A percentile compares a stretch with the other conserved stretches of the same genome.
Evolutionary conservation across 2,113 vertebrate genomes (phyloP).

Genomic region (Gambusia affinis): DNA sequence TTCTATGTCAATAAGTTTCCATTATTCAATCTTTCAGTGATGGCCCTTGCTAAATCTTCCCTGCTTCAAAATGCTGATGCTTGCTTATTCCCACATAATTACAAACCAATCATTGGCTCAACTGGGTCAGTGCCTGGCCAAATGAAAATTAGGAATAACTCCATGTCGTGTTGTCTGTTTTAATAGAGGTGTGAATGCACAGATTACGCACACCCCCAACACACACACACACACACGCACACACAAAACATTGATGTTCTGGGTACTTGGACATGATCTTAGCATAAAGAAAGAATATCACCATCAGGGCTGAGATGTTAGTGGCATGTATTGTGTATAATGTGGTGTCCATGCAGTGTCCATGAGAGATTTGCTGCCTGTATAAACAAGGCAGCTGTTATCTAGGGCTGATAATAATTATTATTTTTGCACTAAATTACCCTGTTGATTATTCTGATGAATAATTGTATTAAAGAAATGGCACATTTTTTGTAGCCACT

Average conservation of each 20-base stretch:
- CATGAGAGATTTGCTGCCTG: not conserved
- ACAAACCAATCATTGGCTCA: slow-evolving; percentile 39
- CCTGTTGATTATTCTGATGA: too few species aligned
- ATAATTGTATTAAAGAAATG: too few species aligned
- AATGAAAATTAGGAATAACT: slow-evolving; percentile 34
- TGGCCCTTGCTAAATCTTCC: slow-evolving; percentile 7
- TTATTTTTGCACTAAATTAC: too few species aligned
- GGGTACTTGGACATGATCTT: slow-evolving; percentile 1
- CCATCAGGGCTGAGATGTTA: not conserved
- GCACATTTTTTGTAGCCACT: too few species aligned
- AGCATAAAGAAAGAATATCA: not conserved
- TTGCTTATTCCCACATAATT: slow-evolving; percentile 35
- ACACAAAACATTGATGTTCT: not conserved
- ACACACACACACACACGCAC: not conserved
- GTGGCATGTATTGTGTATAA: not conserved
- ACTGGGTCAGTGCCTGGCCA: slow-evolving; percentile 27
- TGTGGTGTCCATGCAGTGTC: not conserved
- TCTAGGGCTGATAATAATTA: too few species aligned
- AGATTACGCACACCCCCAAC: not conserved
- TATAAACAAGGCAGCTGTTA: not conserved
- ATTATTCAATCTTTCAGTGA: slow-evolving; percentile 23
- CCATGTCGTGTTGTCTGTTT: slow-evolving; percentile 22
- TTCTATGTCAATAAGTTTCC: slow-evolving; percentile 5
- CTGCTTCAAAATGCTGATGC: slow-evolving; percentile 24
- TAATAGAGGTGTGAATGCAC: slow-evolving; percentile 22